Percentiles rank a stretch among this genome's conserved stretches.
Evolutionary conservation across 1,140 invertebrate species (phyloP).

Genomic region (Psilanteris sp.): DNA sequence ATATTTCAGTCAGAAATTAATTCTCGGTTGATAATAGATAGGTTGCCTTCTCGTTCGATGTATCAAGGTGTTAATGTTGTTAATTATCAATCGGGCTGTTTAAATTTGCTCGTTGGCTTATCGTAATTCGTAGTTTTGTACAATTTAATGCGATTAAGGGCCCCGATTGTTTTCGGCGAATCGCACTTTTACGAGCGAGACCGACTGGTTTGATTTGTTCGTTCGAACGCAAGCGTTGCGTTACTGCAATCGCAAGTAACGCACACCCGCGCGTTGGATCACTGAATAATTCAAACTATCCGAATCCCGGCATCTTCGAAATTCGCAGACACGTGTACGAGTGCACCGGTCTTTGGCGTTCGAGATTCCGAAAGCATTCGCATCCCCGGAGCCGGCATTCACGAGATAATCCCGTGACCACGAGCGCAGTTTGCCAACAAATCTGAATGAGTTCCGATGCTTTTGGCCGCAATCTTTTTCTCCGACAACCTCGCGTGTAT

Average conservation of each 20-base stretch:
- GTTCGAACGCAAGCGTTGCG: slow-evolving; percentile 42
- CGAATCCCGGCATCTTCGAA: slow-evolving; percentile 63
- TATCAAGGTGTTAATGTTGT: neutral
- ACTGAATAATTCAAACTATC: slow-evolving; percentile 67
- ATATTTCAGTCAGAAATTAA: slow-evolving; percentile 29
- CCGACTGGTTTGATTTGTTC: slow-evolving; percentile 60
- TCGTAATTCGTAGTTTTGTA: neutral
- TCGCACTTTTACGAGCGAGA: slow-evolving; percentile 27
- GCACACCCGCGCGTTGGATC: slow-evolving; percentile 37
- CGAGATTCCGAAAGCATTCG: slow-evolving; percentile 63
- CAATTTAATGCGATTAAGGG: slow-evolving; percentile 4
- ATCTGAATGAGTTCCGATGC: slow-evolving; percentile 50
- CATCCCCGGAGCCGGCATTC: slow-evolving; percentile 53
- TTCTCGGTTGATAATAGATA: slow-evolving; percentile 31
- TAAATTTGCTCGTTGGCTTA: neutral
- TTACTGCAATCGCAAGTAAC: slow-evolving; percentile 65
- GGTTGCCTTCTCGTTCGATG: neutral
- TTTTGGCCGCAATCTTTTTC: slow-evolving; percentile 37
- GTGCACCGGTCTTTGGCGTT: slow-evolving; percentile 59
- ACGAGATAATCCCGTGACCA: slow-evolving; percentile 64
- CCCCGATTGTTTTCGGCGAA: no score
- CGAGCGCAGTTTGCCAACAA: slow-evolving; percentile 57
- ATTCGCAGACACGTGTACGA: slow-evolving; percentile 66
- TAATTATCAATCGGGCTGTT: slow-evolving; percentile 1
- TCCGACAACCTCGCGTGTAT: neutral